Base-by-base conservation (phyloP, 35 echinoderm and acorn worm genomes). In the Ptychodera flava region DNA sequence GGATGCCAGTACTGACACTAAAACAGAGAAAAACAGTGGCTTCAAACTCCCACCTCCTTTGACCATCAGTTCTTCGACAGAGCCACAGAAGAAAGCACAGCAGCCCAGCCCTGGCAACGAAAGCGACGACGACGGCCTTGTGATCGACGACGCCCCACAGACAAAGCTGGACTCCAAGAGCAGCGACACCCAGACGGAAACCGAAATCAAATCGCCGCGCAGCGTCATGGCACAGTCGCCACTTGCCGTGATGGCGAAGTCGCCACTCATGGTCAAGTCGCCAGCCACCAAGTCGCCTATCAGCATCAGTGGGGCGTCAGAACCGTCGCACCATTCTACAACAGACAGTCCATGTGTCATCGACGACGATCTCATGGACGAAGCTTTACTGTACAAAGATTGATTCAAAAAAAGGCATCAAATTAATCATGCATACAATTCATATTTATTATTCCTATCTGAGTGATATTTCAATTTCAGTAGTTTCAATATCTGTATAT, bases 361-460 rank as follows among this genome's bases (percentile, higher is more conserved):
- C 37, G 96, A 99, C 83, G 96, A 99, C 89, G 96, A 99, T 33
- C 38, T 99, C 37, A 99, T 99, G 96, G 90, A 99, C 81, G 96
- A 99, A 53, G 96, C 96, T 81, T 79, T 99, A 22, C 22, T 64
- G 45, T 64, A 64, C 22, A 64, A 64, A 64, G 45, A 64, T 64
- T 64, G n/a, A n/a, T n/a, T n/a, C n/a, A n/a, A n/a, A n/a, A n/a
- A n/a, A n/a, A n/a, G n/a, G n/a, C n/a, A n/a, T n/a, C n/a, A n/a
- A n/a, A n/a, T n/a, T n/a, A n/a, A n/a, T n/a, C n/a, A n/a, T n/a
- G n/a, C n/a, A n/a, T n/a, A n/a, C n/a, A n/a, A n/a, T n/a, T n/a
- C n/a, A n/a, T n/a, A n/a, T n/a, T n/a, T n/a, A n/a, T n/a, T n/a
- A n/a, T n/a, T n/a, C n/a, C n/a, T n/a, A n/a, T n/a, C n/a, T n/a